phyloP scores from a whole-genome alignment of 2,888 invertebrate genomes.

The Clivina fossor region DNA sequence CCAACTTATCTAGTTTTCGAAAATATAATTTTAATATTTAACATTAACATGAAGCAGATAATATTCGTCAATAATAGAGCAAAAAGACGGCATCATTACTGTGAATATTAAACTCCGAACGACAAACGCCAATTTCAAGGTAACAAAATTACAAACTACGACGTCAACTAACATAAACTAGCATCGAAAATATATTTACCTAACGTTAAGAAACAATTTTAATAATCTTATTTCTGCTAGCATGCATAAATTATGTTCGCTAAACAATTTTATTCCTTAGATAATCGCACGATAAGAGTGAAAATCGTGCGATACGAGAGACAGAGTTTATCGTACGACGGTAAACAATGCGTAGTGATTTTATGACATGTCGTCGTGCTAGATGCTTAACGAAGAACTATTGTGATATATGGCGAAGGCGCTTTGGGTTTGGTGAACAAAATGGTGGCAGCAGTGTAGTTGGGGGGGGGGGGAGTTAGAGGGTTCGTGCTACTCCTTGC shows the following conservation, averaged over 20 bases:
- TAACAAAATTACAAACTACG: not conserved
- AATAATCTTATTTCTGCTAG: not conserved
- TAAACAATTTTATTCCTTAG: not conserved
- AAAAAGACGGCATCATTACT: too few relatives aligned
- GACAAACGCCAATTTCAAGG: too few relatives aligned
- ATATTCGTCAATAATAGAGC: too few relatives aligned
- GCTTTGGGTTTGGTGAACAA: not conserved
- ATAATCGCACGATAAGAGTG: not conserved
- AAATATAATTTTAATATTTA: too few relatives aligned
- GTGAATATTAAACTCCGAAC: too few relatives aligned
- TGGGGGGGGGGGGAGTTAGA: not conserved
- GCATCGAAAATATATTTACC: too few relatives aligned
- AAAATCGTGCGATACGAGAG: not conserved
- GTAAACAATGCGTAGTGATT: slow-evolving; percentile 2
- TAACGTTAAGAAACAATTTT: not conserved
- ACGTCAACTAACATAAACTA: too few relatives aligned
- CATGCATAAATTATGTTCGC: not conserved
- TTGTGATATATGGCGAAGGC: slow-evolving; percentile 5
- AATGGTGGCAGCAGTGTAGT: not conserved
- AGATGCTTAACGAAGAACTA: not conserved
- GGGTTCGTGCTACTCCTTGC: not conserved
- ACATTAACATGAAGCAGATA: too few relatives aligned
- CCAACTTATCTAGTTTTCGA: too few relatives aligned
- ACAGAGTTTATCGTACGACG: not conserved
- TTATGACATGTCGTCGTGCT: slow-evolving; percentile 1